Conservation (phyloP, 2,888 invertebrate species). For the Apantesis nais region DNA sequence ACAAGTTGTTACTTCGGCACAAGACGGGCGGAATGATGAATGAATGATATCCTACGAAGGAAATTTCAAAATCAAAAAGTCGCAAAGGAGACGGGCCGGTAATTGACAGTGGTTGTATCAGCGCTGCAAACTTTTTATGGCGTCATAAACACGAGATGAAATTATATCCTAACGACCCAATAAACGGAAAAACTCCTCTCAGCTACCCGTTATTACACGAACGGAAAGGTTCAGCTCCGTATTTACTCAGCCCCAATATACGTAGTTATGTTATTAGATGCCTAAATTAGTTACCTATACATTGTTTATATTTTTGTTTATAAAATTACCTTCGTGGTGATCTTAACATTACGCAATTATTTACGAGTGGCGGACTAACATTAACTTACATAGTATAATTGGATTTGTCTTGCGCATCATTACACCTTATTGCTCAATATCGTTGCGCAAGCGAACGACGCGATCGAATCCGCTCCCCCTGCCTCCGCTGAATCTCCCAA, state of each 20-base stretch:
- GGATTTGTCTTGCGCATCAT: conserved; percentile 63
- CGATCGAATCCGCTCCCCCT: conserved; percentile 58
- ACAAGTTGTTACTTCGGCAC: conserved; percentile 36
- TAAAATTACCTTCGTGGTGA: conserved; percentile 25
- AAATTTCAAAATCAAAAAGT: conserved; percentile 56
- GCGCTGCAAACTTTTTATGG: conserved; percentile 80
- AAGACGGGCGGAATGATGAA: conserved; percentile 38
- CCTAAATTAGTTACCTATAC: conserved; percentile 46
- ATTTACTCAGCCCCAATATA: conserved; percentile 58
- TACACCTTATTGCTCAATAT: conserved; percentile 66
- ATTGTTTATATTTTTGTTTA: conserved; percentile 26
- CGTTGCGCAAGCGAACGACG: conserved; percentile 58
- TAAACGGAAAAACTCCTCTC: conserved; percentile 80
- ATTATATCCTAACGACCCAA: conserved; percentile 83
- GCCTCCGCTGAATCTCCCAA: conserved; percentile 70
- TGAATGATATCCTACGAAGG: conserved; percentile 51
- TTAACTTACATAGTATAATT: conserved; percentile 53
- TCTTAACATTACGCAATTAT: conserved; percentile 27
- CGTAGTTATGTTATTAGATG: conserved; percentile 62
- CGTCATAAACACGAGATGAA: conserved; percentile 83
- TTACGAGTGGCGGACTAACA: conserved; percentile 36
- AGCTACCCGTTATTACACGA: conserved; percentile 74
- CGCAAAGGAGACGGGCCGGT: conserved; percentile 56
- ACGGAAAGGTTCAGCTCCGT: conserved; percentile 67
- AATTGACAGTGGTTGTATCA: conserved; percentile 79